These are phyloP conservation scores for Ceramica pisi DNA, from an alignment of 2,888 invertebrate species.

Conservation along the genomic window DNA sequence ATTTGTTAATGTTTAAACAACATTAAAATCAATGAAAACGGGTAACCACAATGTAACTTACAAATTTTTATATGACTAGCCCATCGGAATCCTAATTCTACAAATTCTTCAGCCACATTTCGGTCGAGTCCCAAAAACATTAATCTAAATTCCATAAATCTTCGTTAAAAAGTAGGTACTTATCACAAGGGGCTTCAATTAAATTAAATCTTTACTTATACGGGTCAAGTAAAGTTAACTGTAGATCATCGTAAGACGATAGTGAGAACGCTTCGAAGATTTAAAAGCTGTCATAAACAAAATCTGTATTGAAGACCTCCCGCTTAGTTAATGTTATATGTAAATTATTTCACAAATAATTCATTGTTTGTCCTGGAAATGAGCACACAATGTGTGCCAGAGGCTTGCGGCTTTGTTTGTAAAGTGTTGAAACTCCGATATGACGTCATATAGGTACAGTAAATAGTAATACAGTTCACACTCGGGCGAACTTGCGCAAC, in stretches of 20 bases:
- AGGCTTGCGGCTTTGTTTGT: conserved; percentile 81
- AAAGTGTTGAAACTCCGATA: conserved; percentile 81
- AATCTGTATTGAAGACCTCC: conserved; percentile 63
- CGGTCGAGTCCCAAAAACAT: conserved; percentile 33
- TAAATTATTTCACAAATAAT: conserved; percentile 74
- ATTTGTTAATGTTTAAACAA: too few species aligned
- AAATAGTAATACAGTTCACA: conserved; percentile 69
- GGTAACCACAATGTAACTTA: too few species aligned
- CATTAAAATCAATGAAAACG: too few species aligned
- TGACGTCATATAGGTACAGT: conserved; percentile 79
- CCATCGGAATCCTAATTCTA: conserved; percentile 5
- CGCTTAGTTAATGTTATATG: conserved; percentile 65
- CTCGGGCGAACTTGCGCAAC: conserved; percentile 74
- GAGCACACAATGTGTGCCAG: conserved; percentile 80
- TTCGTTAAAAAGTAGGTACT: conserved; percentile 80
- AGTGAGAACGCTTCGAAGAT: conserved; percentile 42
- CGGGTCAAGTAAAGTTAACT: conserved; percentile 71
- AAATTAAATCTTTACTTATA: conserved; percentile 80
- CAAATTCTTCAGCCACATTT: conserved; percentile 17
- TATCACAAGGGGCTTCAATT: conserved; percentile 75
- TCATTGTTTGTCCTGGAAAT: conserved; percentile 82
- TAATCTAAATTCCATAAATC: conserved; percentile 85
- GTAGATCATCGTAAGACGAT: conserved; percentile 46
- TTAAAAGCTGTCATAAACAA: conserved; percentile 51
- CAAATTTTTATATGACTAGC: not conserved